phyloP scores from a whole-genome alignment of 2,888 invertebrate genomes.

The Agriopis marginaria region DNA sequence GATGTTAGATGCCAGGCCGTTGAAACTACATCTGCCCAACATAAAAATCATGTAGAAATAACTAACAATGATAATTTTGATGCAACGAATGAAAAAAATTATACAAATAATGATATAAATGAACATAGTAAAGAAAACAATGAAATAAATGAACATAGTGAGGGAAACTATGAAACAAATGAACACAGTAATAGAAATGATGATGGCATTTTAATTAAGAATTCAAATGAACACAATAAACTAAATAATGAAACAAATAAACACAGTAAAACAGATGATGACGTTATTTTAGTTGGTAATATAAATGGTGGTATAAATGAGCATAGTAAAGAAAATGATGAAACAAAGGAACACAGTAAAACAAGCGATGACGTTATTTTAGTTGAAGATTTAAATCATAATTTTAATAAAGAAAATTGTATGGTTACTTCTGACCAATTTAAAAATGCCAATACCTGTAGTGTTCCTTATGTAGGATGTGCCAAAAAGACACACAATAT shows the following conservation, averaged over 20 bases:
- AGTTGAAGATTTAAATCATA: constrained; percentile 22
- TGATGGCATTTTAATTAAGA: too few species aligned
- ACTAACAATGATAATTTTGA: neutral
- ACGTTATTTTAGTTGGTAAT: constrained; percentile 29
- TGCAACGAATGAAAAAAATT: neutral
- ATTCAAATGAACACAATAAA: neutral
- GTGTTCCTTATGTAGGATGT: neutral
- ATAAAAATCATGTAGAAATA: neutral
- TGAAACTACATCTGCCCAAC: neutral
- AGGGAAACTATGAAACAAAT: neutral
- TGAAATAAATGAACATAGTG: constrained; percentile 13
- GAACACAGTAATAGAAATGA: neutral
- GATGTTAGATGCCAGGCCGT: neutral
- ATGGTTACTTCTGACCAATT: neutral
- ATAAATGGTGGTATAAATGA: constrained; percentile 8
- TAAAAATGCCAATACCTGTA: neutral
- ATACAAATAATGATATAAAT: constrained; percentile 13
- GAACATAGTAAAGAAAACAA: constrained; percentile 5
- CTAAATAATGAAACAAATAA: neutral
- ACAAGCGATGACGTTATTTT: constrained; percentile 22
- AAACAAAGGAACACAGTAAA: constrained; percentile 10
- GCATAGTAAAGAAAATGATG: constrained; percentile 8
- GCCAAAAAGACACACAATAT: neutral
- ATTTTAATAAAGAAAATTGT: constrained; percentile 26
- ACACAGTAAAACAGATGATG: constrained; percentile 1